Evolutionary conservation across 2,888 invertebrate genomes (phyloP), one percentile per base, ranked within the genome.

Genomic region (Tolmerus cingulatus): DNA sequence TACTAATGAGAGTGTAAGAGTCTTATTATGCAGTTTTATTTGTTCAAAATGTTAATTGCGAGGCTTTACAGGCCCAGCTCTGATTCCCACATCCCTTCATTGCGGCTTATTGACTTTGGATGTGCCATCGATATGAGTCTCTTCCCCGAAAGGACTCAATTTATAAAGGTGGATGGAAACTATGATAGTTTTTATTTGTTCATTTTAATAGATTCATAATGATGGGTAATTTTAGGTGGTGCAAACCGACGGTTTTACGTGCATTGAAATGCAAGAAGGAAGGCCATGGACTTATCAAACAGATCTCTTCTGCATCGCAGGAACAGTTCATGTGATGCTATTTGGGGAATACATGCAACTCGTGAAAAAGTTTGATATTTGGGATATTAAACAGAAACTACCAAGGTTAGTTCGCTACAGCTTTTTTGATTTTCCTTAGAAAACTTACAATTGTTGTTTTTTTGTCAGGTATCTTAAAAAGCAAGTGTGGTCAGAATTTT

Each of bases 251-350:
- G 96, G 96, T 82, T 97, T 97, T 90, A 95, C 96, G 2, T 97
- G 97, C 91, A 96, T 96, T 87, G 98, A 99, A 93, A 99, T 99
- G 98, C 95, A 95, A 90, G 97, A 97, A 91, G 95, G 96, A 23
- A 95, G 96, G 89, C 97, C 97, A 0, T 99, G 99, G 99, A 98
- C 97, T 19, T 98, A 97, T 92, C 98, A 98, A 93, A 98, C 97
- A 16, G 98, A 99, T 93, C 93, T 97, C 90, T 98, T 96, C 93
- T 98, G 98, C 90, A 94, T 98, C 89, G 97, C 97, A 86, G 97
- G 97, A 43, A 97, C 97, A 2, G 95, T 97, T 89, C 97, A 98
- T 91, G 97, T 97, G 81, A 94, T 98, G 91, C 93, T 98, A 34
- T 96, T 97, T 93, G 97, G 97, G 86, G 96, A 96, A 91, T 98